Evolutionary conservation across 2,797 vertebrate species (phyloP), one percentile per base, ranked within the genome.

Genomic region (Syncerus caffer): DNA sequence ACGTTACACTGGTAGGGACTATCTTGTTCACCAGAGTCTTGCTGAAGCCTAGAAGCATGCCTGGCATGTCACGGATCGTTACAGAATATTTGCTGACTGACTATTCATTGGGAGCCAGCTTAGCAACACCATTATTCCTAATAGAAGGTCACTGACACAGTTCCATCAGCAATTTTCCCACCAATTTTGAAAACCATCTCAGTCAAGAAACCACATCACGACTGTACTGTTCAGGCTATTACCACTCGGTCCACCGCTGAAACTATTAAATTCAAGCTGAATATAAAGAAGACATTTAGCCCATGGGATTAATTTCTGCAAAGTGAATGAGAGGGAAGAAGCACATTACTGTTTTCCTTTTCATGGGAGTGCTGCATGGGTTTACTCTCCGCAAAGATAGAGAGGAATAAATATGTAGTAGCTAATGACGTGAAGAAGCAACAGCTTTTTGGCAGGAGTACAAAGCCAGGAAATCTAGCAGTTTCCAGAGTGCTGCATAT

Each of bases 291-390:
- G 93, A 97, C 84, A 82, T 58, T 88, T 71, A 78, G 55, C 95
- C 89, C 38, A 0, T n/a, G 93, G 97, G 96, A 92, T 95, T 92
- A 64, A 96, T 92, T 95, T 93, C 78, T 78, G 89, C 67, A 93
- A 86, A 78, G 93, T 57, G 23, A 64, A 76, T 3, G 10, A 71
- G 15, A 76, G 55, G 80, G 42, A 82, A 87, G 84, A 74, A 47
- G 67, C 79, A 62, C 96, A 96, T 96, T 93, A 96, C 94, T 98
- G 97, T 96, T 97, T 96, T 93, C 96, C 97, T 97, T 97, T 97
- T 34, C 92, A 55, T 1, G 42, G 89, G 95, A 95, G 94, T 10
- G 34, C 50, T 42, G 53, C 27, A 17, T 11, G 25, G 90, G 85
- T 92, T 74, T 79, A 88, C 80, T 84, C 83, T 87, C 90, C 47